Base-by-base conservation (phyloP, 2,113 vertebrate species). In the Chaetodon auriga region DNA sequence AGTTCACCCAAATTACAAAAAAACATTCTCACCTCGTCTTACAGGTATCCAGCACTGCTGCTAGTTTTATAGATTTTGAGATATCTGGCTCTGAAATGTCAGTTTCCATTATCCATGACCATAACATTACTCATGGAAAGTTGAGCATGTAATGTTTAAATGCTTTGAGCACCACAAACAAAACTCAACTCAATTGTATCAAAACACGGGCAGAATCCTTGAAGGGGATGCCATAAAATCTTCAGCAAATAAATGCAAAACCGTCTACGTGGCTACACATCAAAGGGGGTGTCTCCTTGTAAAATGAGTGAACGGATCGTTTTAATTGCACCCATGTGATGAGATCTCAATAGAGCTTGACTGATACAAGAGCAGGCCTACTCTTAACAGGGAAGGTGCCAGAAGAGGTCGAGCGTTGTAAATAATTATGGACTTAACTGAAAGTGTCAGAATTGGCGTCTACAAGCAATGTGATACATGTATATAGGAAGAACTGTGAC, bases 401-500 rank as follows among this genome's bases (percentile, higher is more conserved):
- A 36, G 19, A 30, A 15, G 66, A 70, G 69, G 78, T 80, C 64
- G 68, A 36, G 12, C 35, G 76, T 51, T 87, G 66, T 68, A 68
- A 76, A 79, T 63, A 73, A 68, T 25, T 49, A 54, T 38, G 69
- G 25, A 51, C 8, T 63, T 25, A 1, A 54, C 8, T 74, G 36
- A 30, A 30, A 80, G 1, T 36, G 43, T 6, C 14, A 64, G 15
- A 75, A 41, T 53, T 1, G 58, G 55, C 45, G 21, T 15, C 35
- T 14, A 30, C n/a, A 54, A 30, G 45, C 18, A 30, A 77, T 16
- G 3, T 43, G 5, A 41, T 58, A n/a, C n/a, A 55, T 25, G 14
- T 70, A 53, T 35, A 25, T 12, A 38, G 21, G 23, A 54, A 13
- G 64, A 61, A 70, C 61, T 41, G 66, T 64, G 54, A 57, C 30